Evolutionary conservation across 2,113 vertebrate genomes (phyloP).

Genomic region (Tetrax tetrax): DNA sequence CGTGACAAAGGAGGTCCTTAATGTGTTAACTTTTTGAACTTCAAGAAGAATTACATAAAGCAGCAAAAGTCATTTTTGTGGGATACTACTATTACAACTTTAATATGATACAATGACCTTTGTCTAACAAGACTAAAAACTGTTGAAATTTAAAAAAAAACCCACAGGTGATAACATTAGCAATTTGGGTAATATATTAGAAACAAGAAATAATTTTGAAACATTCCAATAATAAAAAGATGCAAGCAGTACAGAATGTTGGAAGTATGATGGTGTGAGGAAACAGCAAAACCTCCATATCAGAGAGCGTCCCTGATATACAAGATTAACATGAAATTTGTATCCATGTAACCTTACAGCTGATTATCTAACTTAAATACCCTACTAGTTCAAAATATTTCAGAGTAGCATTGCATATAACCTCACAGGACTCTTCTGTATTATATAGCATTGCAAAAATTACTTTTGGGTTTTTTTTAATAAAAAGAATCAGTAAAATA

Average conservation of each 20-base stretch:
- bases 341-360: neutral
- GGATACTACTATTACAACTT: neutral
- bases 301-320: neutral
- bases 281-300: neutral
- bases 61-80: neutral
- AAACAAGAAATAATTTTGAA: neutral
- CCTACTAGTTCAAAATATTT: neutral
- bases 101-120: neutral
- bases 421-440: neutral
- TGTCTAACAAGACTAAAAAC: neutral
- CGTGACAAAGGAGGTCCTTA: neutral
- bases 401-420: neutral
- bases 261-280: rapidly evolving
- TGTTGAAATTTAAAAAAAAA: neutral
- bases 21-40: neutral
- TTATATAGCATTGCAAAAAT: neutral
- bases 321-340: neutral
- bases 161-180: neutral
- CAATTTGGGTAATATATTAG: neutral
- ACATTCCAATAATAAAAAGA: neutral
- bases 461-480: neutral
- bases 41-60: neutral
- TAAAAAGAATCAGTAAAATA: neutral
- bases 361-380: neutral
- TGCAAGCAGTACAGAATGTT: neutral